phyloP scores from a whole-genome alignment of 2,888 invertebrate species.

The Geotrupes spiniger region DNA sequence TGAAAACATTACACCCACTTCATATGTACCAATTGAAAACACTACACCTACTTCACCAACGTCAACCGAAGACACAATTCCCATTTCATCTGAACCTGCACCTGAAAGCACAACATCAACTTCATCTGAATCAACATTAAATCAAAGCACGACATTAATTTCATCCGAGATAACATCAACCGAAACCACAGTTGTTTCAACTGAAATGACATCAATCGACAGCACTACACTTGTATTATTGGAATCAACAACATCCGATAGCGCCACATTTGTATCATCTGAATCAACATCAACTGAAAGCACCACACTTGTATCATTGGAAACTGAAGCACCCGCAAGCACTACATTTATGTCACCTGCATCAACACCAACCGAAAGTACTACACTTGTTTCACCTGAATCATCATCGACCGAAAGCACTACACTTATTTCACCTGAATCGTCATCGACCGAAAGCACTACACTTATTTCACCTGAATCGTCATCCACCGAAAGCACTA shows the following conservation, averaged over 20 bases:
- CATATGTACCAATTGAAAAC: neutral
- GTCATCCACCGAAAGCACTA: too few species aligned
- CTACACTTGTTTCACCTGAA: slow-evolving; percentile 5
- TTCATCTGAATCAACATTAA: slow-evolving; percentile 16
- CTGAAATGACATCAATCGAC: neutral
- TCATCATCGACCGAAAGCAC: slow-evolving; percentile 19
- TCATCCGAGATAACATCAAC: slow-evolving; percentile 10
- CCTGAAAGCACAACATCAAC: slow-evolving; percentile 1
- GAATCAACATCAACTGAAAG: slow-evolving; percentile 1
- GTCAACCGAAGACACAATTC: slow-evolving; percentile 1
- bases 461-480: neutral
- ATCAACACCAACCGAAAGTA: neutral
- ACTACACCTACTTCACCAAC: slow-evolving; percentile 8
- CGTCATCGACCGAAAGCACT: slow-evolving; percentile 15
- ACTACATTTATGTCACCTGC: slow-evolving; percentile 2
- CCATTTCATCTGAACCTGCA: slow-evolving; percentile 5
- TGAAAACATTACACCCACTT: slow-evolving; percentile 2
- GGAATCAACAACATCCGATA: neutral
- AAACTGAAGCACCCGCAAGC: neutral
- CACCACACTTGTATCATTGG: neutral
- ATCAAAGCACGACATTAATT: slow-evolving; percentile 11
- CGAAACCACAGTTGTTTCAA: slow-evolving; percentile 1
- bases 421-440: slow-evolving; percentile 11
- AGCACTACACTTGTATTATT: slow-evolving; percentile 8
- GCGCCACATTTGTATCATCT: neutral